phyloP scores from a whole-genome alignment of 1,140 invertebrate genomes.

The Micrasema minimum region DNA sequence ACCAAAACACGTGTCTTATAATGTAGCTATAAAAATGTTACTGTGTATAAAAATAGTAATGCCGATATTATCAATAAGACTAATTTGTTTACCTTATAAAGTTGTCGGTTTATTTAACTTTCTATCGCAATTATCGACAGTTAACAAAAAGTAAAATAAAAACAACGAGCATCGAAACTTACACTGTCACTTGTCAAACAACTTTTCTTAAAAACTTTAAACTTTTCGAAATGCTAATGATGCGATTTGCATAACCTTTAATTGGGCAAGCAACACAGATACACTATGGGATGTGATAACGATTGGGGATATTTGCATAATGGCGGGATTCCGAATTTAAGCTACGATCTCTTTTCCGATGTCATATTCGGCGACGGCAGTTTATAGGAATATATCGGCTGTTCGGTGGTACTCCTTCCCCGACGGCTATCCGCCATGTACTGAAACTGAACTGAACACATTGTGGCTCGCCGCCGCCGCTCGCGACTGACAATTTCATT shows the following conservation, averaged over 20 bases:
- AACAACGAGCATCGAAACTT: slow-evolving; percentile 31
- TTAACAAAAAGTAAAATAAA: no score
- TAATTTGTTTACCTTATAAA: slow-evolving; percentile 1
- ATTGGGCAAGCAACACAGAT: slow-evolving; percentile 24
- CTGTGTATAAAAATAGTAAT: slow-evolving; percentile 1
- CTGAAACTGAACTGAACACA: slow-evolving; percentile 12
- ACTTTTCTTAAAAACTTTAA: slow-evolving; percentile 27
- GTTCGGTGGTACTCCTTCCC: slow-evolving; percentile 1
- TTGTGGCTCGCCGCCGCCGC: neutral
- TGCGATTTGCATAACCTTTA: neutral
- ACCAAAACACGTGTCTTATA: slow-evolving; percentile 13
- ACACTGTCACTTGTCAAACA: slow-evolving; percentile 41
- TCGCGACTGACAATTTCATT: slow-evolving; percentile 16
- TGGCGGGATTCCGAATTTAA: slow-evolving; percentile 36
- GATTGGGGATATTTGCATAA: slow-evolving; percentile 28
- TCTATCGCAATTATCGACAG: no score
- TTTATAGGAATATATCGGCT: neutral
- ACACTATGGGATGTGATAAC: slow-evolving; percentile 11
- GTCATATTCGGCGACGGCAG: slow-evolving; percentile 23
- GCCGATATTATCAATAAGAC: neutral
- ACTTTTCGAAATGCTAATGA: slow-evolving; percentile 25
- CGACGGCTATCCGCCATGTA: slow-evolving; percentile 32
- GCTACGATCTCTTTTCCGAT: slow-evolving; percentile 37
- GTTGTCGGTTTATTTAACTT: neutral
- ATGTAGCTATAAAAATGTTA: neutral